Percentiles rank a stretch among this genome's conserved stretches.
phyloP scores from a whole-genome alignment of 2,113 vertebrate genomes.

The Kryptolebias marmoratus region DNA sequence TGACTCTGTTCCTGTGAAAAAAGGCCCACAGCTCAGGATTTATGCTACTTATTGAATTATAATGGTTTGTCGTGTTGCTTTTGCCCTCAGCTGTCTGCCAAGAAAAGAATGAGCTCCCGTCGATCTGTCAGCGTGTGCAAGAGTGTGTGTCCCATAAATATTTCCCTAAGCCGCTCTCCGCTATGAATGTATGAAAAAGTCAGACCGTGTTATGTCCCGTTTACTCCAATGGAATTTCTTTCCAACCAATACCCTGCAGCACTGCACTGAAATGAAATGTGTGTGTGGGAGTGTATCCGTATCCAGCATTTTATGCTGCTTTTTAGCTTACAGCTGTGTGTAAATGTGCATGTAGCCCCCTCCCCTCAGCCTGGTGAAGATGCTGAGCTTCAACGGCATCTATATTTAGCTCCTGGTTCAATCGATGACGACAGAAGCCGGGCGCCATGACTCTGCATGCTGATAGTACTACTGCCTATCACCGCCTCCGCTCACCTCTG shows the following conservation, averaged over 20 bases:
- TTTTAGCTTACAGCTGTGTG: conserved; percentile 12
- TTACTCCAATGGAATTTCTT: conserved; percentile 37
- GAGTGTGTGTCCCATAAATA: conserved; percentile 38
- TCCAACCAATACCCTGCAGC: conserved; percentile 15
- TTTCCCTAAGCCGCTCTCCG: conserved; percentile 23
- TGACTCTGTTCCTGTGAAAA: background rate
- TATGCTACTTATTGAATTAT: conserved; percentile 46
- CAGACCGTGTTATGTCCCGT: conserved; percentile 23
- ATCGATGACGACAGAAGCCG: conserved; percentile 67
- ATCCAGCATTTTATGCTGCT: conserved; percentile 9
- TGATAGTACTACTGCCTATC: conserved; percentile 57
- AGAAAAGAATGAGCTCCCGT: conserved; percentile 20
- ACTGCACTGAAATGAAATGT: conserved; percentile 7
- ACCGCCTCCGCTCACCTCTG: conserved; percentile 44
- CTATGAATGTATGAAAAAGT: conserved; percentile 61
- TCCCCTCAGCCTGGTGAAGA: conserved; percentile 51
- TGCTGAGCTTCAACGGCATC: conserved; percentile 66
- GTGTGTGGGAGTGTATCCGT: background rate
- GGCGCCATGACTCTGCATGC: conserved; percentile 74
- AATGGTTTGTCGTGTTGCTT: conserved; percentile 40
- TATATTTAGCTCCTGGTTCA: conserved; percentile 73
- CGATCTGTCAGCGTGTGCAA: background rate
- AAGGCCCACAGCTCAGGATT: conserved; percentile 36
- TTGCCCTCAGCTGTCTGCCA: conserved; percentile 35
- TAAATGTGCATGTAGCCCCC: conserved; percentile 15